Base-by-base conservation (phyloP, 2,888 invertebrate genomes). In the Erpobdella octoculata region DNA sequence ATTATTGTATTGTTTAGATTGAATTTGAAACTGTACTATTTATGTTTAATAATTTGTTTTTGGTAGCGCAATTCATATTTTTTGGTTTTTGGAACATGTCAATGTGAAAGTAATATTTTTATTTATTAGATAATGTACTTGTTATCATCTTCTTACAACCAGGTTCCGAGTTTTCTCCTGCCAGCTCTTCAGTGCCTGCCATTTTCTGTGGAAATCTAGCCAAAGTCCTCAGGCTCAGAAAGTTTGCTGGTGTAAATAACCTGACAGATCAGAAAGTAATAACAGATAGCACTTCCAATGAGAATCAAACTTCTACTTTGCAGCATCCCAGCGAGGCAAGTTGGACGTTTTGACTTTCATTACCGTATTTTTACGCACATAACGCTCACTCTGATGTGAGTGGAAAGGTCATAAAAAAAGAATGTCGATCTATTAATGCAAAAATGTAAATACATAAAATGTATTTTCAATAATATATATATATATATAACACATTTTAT, bases 131-230 rank as follows among this genome's bases (percentile, higher is more conserved):
- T n/a, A n/a, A n/a, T 68, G 12, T 65, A 33, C 31, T 18, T 31
- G 35, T 28, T 58, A 25, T 53, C 35, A 6, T 36, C 28, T 59
- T 33, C 8, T 1, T 37, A 21, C 25, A 4, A 33, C 69, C 21
- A 69, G 25, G 28, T 5, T 37, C 21, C 9, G 48, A 35, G 28
- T 18, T 36, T 37, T 25, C 37, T 8, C 12, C n/a, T 33, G 25
- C 38, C 41, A 35, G 33, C 31, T 77, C 73, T 6, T 74, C 82
- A 0, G 72, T 78, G 38, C 82, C 82, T 9, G 76, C 70, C 35
- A 80, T 83, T 1, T 80, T 83, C 4, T 83, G 82, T 77, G 83
- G 83, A 18, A 82, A 82, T 72, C 81, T 81, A 6, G 80, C 81
- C n/a, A 79, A 79, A 75, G 82, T 82, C n/a, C 76, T 83, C 64